phyloP scores from a whole-genome alignment of 2,113 vertebrate genomes.

The Phalacrocorax aristotelis region DNA sequence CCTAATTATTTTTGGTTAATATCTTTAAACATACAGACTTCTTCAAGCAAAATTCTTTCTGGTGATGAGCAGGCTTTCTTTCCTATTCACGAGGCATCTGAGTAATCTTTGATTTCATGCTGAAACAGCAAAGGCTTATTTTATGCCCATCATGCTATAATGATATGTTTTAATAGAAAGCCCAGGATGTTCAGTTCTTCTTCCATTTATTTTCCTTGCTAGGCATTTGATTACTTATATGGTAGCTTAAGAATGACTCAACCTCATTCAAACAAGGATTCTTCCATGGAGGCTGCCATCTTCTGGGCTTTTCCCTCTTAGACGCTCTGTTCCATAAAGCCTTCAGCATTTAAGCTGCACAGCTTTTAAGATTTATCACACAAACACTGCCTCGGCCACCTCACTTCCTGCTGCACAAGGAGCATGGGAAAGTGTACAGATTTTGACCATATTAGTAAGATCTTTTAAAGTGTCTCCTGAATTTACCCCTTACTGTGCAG shows the following conservation, averaged over 20 bases:
- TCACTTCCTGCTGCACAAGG: background rate
- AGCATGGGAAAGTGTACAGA: background rate
- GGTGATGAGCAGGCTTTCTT: background rate
- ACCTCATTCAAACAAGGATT: background rate
- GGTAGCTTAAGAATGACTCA: background rate
- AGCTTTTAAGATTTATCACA: background rate
- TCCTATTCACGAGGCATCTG: background rate
- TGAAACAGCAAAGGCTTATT: background rate
- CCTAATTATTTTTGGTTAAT: background rate
- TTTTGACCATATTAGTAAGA: background rate
- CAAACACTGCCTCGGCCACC: background rate
- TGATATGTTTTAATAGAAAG: conserved; percentile 18
- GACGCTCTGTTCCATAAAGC: background rate
- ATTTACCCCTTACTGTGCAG: background rate
- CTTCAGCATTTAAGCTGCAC: background rate
- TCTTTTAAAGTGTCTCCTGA: background rate
- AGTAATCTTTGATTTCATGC: background rate
- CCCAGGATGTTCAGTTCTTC: background rate
- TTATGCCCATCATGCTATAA: background rate
- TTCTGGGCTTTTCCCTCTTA: background rate
- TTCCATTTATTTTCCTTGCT: conserved; percentile 14
- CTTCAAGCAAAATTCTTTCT: background rate
- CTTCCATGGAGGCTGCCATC: background rate
- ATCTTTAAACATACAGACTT: background rate
- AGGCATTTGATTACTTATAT: background rate